phyloP scores from a whole-genome alignment of 2,113 vertebrate species.

The Cyanoramphus novaezelandiae region DNA sequence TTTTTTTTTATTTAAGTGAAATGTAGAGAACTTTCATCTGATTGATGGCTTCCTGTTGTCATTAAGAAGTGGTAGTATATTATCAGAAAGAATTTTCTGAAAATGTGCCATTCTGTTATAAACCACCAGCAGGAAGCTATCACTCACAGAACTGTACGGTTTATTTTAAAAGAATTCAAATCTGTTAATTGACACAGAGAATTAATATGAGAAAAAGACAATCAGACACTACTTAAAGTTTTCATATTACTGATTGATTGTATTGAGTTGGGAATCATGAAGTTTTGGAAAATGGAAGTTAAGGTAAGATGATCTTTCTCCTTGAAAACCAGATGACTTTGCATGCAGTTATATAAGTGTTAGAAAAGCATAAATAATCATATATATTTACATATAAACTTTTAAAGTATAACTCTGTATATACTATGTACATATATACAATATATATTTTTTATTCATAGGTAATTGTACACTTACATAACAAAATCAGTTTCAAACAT shows the following conservation, averaged over 20 bases:
- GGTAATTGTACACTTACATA: not conserved
- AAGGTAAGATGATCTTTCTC: not conserved
- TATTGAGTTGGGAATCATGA: not conserved
- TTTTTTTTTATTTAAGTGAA: conserved; percentile 36
- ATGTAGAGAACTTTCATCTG: conserved; percentile 38
- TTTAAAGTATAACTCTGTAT: not conserved
- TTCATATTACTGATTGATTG: not conserved
- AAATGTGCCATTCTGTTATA: conserved; percentile 36
- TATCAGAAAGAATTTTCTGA: conserved; percentile 29
- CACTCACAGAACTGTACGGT: conserved; percentile 12
- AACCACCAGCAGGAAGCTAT: conserved; percentile 34
- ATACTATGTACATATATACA: not conserved
- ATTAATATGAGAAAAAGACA: conserved; percentile 7
- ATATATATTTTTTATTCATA: not conserved
- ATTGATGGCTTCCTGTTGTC: conserved; percentile 69
- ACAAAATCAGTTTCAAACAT: not conserved
- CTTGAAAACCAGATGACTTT: not conserved
- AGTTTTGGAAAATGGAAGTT: not conserved
- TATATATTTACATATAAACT: not conserved
- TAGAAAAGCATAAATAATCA: not conserved
- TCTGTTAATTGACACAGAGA: conserved; percentile 47
- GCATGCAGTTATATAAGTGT: not conserved
- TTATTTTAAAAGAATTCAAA: conserved; percentile 38
- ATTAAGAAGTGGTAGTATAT: conserved; percentile 10
- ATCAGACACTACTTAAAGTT: not conserved